Base-by-base conservation (phyloP, 2,113 vertebrate species). In the Vimba vimba region DNA sequence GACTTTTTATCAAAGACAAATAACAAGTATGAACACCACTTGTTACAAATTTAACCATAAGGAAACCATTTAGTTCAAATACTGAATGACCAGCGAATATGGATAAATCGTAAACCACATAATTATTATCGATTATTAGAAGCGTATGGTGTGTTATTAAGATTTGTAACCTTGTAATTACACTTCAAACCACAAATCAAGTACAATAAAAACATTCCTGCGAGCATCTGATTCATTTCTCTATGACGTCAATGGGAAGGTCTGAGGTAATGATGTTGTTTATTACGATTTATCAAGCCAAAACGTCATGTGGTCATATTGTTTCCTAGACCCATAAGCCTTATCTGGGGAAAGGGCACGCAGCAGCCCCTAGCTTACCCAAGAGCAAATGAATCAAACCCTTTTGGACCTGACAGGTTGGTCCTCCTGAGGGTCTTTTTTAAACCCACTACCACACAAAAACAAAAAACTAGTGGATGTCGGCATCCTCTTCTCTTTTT, bases 251-350 rank as follows among this genome's bases (percentile, higher is more conserved):
- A 76, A 75, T 68, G 43, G 45, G 17, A 83, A 47, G 30, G 71
- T 64, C 45, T 68, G 71, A 66, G 45, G 57, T 77, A 43, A 74
- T 69, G 66, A 76, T 79, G 60, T 59, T 82, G 80, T 68, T 25
- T 39, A 55, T 87, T 84, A 75, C 33, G 55, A 11, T 75, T 83
- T 74, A 85, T 73, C 85, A 19, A 78, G 77, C 85, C 27, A 77
- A 82, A 36, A 87, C n/a, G 23, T 74, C 55, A 50, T 75, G 66
- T 64, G 57, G 12, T 79, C 64, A 87, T 68, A 36, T 71, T 59
- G 64, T 55, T 83, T 50, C 25, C n/a, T 27, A 73, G 45, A 79
- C 7, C 55, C 50, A 86, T n/a, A 79, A 21, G 47, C 84, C 13
- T 80, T 85, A 60, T 81, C 55, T 75, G 36, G 33, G 25, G 17